These are phyloP conservation scores for Microctenopoma steveboyesi DNA, from an alignment of 2,797 vertebrate species.

Conservation along the genomic window DNA sequence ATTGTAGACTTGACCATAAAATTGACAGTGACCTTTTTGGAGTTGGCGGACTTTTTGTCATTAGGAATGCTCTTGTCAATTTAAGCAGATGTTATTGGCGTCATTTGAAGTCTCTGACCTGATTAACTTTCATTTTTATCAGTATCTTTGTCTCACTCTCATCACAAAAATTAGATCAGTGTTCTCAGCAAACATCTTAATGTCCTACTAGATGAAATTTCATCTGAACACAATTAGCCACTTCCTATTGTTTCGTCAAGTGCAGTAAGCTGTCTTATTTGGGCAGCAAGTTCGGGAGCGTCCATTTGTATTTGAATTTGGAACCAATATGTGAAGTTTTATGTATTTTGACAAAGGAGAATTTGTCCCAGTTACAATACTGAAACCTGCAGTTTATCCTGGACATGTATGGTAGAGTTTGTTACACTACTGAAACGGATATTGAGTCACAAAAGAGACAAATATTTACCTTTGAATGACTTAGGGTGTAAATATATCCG, in stretches of 20 bases:
- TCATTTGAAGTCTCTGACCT: constrained; percentile 38
- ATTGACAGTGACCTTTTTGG: constrained; percentile 16
- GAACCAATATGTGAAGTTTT: constrained; percentile 1
- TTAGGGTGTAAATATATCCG: neutral
- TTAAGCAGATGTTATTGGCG: constrained; percentile 46
- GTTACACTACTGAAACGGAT: too few species aligned
- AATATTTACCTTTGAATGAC: neutral
- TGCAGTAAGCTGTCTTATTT: constrained; percentile 8
- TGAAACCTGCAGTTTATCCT: neutral
- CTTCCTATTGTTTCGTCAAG: constrained; percentile 13
- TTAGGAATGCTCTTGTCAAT: constrained; percentile 33
- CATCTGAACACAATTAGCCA: constrained; percentile 47
- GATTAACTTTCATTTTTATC: constrained; percentile 28
- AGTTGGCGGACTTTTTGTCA: constrained; percentile 26
- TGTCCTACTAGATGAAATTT: constrained; percentile 60
- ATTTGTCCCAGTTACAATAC: neutral
- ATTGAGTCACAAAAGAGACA: neutral
- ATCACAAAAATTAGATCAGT: constrained; percentile 52
- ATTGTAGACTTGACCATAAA: constrained; percentile 19
- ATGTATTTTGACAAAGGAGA: neutral
- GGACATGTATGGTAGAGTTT: neutral
- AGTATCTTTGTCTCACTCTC: constrained; percentile 13
- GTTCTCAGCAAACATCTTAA: constrained; percentile 24
- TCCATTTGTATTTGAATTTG: neutral
- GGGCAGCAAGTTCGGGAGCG: neutral